These are phyloP conservation scores for Augochlorella aurata DNA, from an alignment of 2,888 invertebrate genomes.

Conservation along the genomic window DNA sequence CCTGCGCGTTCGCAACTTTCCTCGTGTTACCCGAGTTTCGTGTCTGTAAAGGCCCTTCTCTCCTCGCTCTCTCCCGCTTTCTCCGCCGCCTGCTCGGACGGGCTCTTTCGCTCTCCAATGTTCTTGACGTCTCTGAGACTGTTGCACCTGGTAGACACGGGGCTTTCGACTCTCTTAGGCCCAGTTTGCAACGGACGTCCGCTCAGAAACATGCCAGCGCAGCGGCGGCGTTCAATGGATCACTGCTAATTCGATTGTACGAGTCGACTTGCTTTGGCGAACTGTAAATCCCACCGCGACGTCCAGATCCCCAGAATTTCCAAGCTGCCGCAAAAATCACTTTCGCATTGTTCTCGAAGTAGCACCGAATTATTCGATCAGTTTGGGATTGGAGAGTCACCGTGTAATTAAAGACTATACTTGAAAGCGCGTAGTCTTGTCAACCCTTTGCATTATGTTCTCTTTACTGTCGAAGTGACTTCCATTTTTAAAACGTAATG, in stretches of 20 bases:
- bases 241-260: neutral
- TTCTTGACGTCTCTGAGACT: slow-evolving; percentile 44
- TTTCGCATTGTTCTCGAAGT: too few species aligned
- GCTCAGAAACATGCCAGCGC: slow-evolving; percentile 16
- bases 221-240: neutral
- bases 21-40: slow-evolving; percentile 43
- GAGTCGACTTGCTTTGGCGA: too few species aligned
- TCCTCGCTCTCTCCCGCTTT: neutral
- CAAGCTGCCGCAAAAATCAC: too few species aligned
- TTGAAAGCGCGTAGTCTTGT: too few species aligned
- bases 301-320: too few species aligned
- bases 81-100: neutral
- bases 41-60: slow-evolving; percentile 25
- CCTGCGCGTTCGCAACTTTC: slow-evolving; percentile 40
- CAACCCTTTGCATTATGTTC: too few species aligned
- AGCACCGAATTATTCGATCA: too few species aligned
- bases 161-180: slow-evolving; percentile 31
- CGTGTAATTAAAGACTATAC: too few species aligned
- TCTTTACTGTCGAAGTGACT: too few species aligned
- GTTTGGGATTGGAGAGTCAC: too few species aligned
- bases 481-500: too few species aligned
- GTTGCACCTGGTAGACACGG: slow-evolving; percentile 12
- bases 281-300: too few species aligned
- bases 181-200: slow-evolving; percentile 25
- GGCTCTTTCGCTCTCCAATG: slow-evolving; percentile 25